phyloP scores from a whole-genome alignment of 2,797 vertebrate genomes.

The Thripadectes ignobilis region DNA sequence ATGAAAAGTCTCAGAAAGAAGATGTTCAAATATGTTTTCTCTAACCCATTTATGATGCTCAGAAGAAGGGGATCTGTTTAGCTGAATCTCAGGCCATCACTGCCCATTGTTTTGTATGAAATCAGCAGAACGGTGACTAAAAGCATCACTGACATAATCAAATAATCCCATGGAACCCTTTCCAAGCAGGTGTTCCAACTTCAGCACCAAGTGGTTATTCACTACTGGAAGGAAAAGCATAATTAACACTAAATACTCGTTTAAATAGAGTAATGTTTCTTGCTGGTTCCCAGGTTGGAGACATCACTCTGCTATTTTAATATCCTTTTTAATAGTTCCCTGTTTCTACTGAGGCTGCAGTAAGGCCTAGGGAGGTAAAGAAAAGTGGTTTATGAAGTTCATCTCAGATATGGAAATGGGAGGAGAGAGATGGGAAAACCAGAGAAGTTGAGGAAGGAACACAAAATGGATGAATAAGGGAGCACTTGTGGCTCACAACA shows the following conservation, averaged over 20 bases:
- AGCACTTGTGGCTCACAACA: neutral
- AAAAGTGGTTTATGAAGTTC: neutral
- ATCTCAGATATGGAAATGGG: neutral
- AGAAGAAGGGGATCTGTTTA: neutral
- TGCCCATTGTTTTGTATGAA: neutral
- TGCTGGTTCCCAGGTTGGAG: neutral
- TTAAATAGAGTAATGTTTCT: neutral
- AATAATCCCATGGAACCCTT: constrained; percentile 1
- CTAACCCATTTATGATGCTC: neutral
- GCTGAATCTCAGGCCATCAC: neutral
- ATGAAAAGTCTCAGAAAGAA: neutral
- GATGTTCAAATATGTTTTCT: neutral
- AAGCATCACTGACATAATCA: neutral
- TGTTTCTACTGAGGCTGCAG: neutral
- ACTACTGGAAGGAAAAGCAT: neutral
- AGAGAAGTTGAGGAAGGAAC: neutral
- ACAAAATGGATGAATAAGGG: neutral
- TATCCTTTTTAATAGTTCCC: neutral
- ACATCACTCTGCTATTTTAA: neutral
- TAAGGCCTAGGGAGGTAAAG: neutral
- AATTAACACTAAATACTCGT: neutral
- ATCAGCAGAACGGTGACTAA: neutral
- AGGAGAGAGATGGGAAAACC: neutral
- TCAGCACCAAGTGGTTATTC: neutral
- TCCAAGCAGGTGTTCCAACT: neutral